Conservation (phyloP, 2,113 vertebrate genomes). For the Platichthys flesus region DNA sequence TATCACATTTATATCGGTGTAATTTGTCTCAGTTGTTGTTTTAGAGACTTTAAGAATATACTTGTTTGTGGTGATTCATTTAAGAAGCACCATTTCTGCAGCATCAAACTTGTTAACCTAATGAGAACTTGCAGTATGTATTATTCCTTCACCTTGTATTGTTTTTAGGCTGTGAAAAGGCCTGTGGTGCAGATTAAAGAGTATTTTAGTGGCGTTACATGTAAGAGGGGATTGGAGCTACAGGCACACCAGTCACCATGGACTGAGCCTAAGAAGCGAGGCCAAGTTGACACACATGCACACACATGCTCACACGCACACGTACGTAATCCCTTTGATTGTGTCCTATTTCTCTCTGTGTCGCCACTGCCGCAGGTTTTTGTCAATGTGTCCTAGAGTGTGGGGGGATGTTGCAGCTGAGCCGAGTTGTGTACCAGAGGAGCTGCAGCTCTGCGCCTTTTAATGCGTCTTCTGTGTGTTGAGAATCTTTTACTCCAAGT, state of each 20-base stretch:
- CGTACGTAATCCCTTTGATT: slow-evolving; percentile 69
- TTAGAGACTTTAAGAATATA: neutral
- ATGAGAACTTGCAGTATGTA: slow-evolving; percentile 15
- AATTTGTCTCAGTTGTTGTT: slow-evolving; percentile 9
- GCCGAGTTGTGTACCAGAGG: slow-evolving; percentile 45
- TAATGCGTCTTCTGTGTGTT: slow-evolving; percentile 54
- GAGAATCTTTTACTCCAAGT: slow-evolving; percentile 32
- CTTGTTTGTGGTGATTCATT: slow-evolving; percentile 6
- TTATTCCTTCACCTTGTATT: slow-evolving; percentile 32
- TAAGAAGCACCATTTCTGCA: neutral
- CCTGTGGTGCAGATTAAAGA: slow-evolving; percentile 53
- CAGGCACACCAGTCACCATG: slow-evolving; percentile 61
- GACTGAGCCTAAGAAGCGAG: slow-evolving; percentile 56
- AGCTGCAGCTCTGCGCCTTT: slow-evolving; percentile 46
- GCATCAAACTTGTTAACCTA: slow-evolving; percentile 7
- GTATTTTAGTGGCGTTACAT: slow-evolving; percentile 61
- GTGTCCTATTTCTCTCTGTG: slow-evolving; percentile 68
- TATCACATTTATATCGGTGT: neutral
- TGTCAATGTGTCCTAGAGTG: slow-evolving; percentile 54
- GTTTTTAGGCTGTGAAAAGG: slow-evolving; percentile 34
- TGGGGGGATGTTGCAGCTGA: slow-evolving; percentile 41
- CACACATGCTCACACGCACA: slow-evolving; percentile 13
- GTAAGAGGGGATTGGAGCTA: slow-evolving; percentile 58
- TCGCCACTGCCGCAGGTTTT: slow-evolving; percentile 55
- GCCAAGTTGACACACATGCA: slow-evolving; percentile 55